Evolutionary conservation across 2,113 vertebrate genomes (phyloP).

Genomic region (Promerops cafer): DNA sequence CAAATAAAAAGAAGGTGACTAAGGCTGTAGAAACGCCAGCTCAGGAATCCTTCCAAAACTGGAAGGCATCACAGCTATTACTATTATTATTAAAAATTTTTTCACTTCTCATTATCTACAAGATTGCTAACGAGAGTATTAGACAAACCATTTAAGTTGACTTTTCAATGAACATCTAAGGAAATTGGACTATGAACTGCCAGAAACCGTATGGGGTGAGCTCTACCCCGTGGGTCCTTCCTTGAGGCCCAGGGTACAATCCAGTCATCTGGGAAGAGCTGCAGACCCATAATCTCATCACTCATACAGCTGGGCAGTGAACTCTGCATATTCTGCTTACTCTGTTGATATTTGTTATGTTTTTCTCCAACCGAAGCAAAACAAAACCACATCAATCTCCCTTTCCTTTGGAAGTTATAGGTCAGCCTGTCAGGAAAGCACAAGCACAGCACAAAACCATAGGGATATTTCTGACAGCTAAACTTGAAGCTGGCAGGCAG

Average conservation of each 20-base stretch:
- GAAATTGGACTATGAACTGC: neutral
- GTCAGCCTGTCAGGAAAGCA: neutral
- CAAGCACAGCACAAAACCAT: neutral
- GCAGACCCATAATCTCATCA: neutral
- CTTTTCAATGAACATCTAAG: neutral
- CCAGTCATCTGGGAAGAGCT: neutral
- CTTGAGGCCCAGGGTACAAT: neutral
- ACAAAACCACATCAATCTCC: neutral
- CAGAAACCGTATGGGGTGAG: neutral
- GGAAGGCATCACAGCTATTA: neutral
- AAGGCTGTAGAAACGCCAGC: neutral
- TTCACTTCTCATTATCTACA: neutral
- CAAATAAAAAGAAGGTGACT: neutral
- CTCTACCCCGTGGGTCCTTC: neutral
- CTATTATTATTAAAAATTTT: neutral
- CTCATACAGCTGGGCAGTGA: neutral
- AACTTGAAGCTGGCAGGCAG: neutral
- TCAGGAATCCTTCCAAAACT: neutral
- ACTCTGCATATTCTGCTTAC: neutral
- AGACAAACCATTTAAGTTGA: neutral
- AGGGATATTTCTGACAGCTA: neutral
- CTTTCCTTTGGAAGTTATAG: neutral
- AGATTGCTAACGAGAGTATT: neutral
- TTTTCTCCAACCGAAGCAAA: neutral
- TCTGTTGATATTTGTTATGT: neutral